Evolutionary conservation across 1,140 invertebrate genomes (phyloP).

Genomic region (Bombus sylvicola): DNA sequence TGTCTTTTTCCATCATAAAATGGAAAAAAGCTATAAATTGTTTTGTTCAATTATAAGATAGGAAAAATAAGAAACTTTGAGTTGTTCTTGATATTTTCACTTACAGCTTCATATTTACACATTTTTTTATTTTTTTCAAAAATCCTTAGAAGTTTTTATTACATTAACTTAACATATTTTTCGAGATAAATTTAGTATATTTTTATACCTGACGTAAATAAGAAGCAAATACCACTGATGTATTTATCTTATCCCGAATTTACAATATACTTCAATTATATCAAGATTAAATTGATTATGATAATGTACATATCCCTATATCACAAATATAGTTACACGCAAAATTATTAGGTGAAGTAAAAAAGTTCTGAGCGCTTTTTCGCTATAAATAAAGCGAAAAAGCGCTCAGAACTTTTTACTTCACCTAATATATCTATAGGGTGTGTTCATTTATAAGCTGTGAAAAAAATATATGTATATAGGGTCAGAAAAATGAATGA

Average conservation of each 20-base stretch:
- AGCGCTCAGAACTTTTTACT: no score
- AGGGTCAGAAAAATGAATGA: neutral
- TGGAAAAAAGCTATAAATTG: neutral
- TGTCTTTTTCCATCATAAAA: neutral
- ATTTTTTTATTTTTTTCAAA: neutral
- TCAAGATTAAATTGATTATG: neutral
- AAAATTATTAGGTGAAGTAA: no score
- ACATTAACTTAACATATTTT: neutral
- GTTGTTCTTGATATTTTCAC: neutral
- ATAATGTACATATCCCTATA: neutral
- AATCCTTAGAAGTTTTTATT: no score
- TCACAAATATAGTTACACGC: neutral
- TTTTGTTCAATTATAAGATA: neutral
- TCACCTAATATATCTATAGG: neutral
- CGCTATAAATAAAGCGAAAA: no score
- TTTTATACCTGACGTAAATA: neutral
- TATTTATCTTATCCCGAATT: neutral
- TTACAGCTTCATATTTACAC: neutral
- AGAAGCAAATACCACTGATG: slow-evolving; percentile 7
- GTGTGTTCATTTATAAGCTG: neutral
- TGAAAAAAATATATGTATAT: neutral
- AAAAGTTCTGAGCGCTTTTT: no score
- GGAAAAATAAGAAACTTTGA: neutral
- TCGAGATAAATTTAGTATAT: neutral
- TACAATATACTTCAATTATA: neutral